Percentiles rank a stretch among this genome's conserved stretches.
Conservation (phyloP, 2,113 vertebrate species). For the Nymphicus hollandicus region DNA sequence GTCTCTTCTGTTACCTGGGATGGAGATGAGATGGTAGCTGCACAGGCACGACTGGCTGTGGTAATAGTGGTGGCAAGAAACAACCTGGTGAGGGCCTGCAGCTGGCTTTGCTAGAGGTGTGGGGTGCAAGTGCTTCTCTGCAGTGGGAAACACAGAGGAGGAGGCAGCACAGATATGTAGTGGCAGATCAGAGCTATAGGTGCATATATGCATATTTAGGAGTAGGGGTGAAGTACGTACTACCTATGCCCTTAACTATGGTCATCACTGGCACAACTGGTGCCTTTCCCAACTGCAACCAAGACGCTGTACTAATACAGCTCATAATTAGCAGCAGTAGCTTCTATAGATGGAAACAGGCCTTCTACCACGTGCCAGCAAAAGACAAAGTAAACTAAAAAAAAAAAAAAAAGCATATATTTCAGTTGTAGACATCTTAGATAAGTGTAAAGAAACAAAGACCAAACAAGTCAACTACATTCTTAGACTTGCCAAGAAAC, state of each 20-base stretch:
- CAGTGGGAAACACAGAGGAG: background rate
- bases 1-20: background rate
- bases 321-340: background rate
- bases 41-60: background rate
- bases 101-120: background rate
- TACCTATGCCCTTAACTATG: background rate
- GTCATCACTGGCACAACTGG: background rate
- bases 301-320: background rate
- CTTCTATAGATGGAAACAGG: background rate
- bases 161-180: accelerated
- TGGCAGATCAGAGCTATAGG: background rate
- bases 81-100: background rate
- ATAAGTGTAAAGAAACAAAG: background rate
- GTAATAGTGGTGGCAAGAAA: background rate
- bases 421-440: background rate
- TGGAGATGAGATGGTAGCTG: background rate
- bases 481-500: background rate
- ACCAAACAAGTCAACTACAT: background rate
- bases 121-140: background rate
- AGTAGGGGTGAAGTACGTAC: background rate
- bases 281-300: background rate
- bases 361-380: background rate
- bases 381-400: background rate
- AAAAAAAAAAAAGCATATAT: background rate
- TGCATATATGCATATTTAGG: background rate